A percentile compares a stretch with the other conserved stretches of the same genome.
These are phyloP conservation scores for Centroberyx gerrardi DNA, from an alignment of 2,797 vertebrate species.

Conservation along the genomic window DNA sequence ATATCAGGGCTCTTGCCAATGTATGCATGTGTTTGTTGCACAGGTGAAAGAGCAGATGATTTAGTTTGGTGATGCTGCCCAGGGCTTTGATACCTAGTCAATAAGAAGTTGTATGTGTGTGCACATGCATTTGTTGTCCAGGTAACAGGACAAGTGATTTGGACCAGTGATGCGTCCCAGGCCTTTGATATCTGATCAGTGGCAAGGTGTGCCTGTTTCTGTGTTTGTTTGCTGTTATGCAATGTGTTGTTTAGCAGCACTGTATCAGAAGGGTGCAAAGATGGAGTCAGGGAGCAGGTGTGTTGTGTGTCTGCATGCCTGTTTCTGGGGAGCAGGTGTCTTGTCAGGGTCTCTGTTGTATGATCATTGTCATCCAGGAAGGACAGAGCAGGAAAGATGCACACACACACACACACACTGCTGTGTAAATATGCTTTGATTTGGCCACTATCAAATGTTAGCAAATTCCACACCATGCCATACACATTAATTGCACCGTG, in stretches of 20 bases:
- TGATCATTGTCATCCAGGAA: not conserved
- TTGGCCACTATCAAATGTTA: not conserved
- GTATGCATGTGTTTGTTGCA: not conserved
- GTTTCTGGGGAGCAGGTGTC: not conserved
- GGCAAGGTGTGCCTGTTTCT: slow-evolving; percentile 35
- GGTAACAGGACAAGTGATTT: slow-evolving; percentile 47
- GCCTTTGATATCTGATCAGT: slow-evolving; percentile 60
- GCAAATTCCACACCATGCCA: no score
- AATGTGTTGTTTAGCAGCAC: slow-evolving; percentile 45
- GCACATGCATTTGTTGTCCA: slow-evolving; percentile 39
- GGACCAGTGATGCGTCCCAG: slow-evolving; percentile 10
- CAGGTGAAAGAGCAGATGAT: slow-evolving; percentile 21
- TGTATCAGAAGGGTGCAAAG: slow-evolving; percentile 6
- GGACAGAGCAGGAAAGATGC: not conserved
- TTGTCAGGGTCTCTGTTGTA: not conserved
- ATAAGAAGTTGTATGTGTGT: slow-evolving; percentile 15
- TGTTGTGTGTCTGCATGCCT: not conserved
- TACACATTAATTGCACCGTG: no score
- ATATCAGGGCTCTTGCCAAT: slow-evolving; percentile 25
- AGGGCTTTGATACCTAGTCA: slow-evolving; percentile 45
- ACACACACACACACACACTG: no score
- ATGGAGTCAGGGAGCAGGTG: slow-evolving; percentile 52
- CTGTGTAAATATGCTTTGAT: not conserved
- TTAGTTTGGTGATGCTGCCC: slow-evolving; percentile 37
- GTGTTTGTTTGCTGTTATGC: slow-evolving; percentile 50